Evolutionary conservation across 1,140 invertebrate species (phyloP).

Genomic region (Ganaspis sp.): DNA sequence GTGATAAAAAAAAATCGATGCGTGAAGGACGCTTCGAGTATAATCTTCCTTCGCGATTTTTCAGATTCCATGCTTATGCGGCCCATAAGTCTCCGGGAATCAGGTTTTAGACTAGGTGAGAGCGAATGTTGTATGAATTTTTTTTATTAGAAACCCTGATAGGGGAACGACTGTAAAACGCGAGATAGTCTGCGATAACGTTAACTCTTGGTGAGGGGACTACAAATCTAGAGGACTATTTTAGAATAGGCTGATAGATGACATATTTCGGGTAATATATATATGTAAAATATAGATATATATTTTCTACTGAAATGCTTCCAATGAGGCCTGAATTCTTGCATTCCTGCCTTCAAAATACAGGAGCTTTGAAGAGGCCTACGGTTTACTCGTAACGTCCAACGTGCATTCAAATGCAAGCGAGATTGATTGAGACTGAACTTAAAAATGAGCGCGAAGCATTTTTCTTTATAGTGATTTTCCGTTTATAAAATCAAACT

Average conservation of each 20-base stretch:
- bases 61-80: constrained; percentile 66
- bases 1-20: constrained; percentile 27
- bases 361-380: constrained; percentile 66
- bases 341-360: constrained; percentile 68
- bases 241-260: constrained; percentile 57
- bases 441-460: constrained; percentile 21
- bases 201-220: constrained; percentile 73
- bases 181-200: constrained; percentile 64
- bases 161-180: constrained; percentile 61
- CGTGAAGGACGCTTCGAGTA: constrained; percentile 9
- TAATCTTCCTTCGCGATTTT: constrained; percentile 39
- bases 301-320: constrained; percentile 68
- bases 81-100: constrained; percentile 68
- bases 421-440: constrained; percentile 50
- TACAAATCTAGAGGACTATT: constrained; percentile 66
- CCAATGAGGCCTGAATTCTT: constrained; percentile 66
- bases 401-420: constrained; percentile 59
- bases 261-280: constrained; percentile 52
- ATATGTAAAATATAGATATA: constrained; percentile 56
- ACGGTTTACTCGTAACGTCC: constrained; percentile 63
- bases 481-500: background rate
- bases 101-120: constrained; percentile 66
- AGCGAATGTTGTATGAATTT: constrained; percentile 45
- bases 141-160: constrained; percentile 51
- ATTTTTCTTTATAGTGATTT: background rate